Conservation (phyloP, 30 jellyfish, hydroid and myxozoan genomes). For the Cassiopea xamachana region DNA sequence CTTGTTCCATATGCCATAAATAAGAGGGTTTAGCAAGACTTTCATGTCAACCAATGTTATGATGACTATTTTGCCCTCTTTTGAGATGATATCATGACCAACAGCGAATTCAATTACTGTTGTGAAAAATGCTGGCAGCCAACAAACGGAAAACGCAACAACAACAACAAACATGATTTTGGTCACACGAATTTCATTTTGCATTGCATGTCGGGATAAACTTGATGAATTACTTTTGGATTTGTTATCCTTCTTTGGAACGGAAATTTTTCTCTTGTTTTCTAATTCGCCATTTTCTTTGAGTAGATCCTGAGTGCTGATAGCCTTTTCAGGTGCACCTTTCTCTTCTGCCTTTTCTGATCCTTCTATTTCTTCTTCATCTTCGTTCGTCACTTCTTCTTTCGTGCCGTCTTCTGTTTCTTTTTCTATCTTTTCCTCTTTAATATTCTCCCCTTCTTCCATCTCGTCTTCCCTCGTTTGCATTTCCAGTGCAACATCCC, state of each 20-base stretch:
- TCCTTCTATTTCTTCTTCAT: neutral
- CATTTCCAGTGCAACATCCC: slow-evolving; percentile 26
- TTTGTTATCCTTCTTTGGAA: slow-evolving; percentile 9
- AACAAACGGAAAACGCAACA: slow-evolving; percentile 73
- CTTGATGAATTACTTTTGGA: neutral
- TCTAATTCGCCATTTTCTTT: neutral
- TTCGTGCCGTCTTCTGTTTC: neutral
- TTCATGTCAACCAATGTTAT: slow-evolving; percentile 86
- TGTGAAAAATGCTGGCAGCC: slow-evolving; percentile 90
- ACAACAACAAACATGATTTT: slow-evolving; percentile 79
- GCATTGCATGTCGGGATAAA: slow-evolving; percentile 23
- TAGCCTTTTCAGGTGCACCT: neutral
- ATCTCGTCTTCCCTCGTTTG: neutral
- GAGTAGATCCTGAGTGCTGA: neutral
- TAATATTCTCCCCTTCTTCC: slow-evolving; percentile 5
- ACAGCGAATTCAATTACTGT: slow-evolving; percentile 48
- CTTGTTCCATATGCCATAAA: slow-evolving; percentile 84
- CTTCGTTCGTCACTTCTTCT: slow-evolving; percentile 6
- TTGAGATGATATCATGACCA: slow-evolving; percentile 7
- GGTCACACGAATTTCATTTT: slow-evolving; percentile 79
- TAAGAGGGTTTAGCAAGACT: slow-evolving; percentile 76
- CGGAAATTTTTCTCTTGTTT: neutral
- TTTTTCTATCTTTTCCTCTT: neutral
- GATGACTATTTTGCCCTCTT: slow-evolving; percentile 16
- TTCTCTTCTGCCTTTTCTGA: neutral